Evolutionary conservation across 2,797 vertebrate species (phyloP), one percentile per base, ranked within the genome.

Genomic region (Coregonus sp.): DNA sequence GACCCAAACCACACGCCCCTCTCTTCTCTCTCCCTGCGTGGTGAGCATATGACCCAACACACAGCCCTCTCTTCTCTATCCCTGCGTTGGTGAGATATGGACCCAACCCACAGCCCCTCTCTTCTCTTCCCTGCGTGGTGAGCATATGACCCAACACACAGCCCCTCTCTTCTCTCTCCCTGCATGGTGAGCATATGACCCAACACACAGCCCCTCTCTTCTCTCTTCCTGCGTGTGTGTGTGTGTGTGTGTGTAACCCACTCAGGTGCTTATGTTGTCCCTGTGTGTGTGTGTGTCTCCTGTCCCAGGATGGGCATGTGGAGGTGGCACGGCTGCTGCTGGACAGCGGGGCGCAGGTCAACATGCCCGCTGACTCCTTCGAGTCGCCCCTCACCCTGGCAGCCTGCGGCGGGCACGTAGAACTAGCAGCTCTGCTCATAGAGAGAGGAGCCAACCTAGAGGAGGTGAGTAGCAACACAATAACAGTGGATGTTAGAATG

Each of bases 361-460:
- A 99, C 89, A 99, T 99, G 98, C 98, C 98, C 69, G 98, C 98
- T 0, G 98, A 99, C 92, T 99, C 98, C 5, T 99, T 99, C 20
- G 98, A 99, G 80, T 99, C 98, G 14, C 98, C 98, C 0, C 93
- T 99, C 63, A 99, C 98, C 1, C 94, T 99, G 52, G 98, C 98
- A 72, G 98, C 98, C 29, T 99, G 98, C 15, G 98, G 98, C 6
- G 98, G 98, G 73, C 98, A 99, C 0, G 98, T 99, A 82, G 98
- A 99, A 86, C 89, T 99, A 74, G 98, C 98, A 70, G 97, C 97
- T 52, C 92, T 99, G 29, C 96, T 99, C 71, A 99, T 99, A 51
- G 98, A 99, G 86, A 95, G 98, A 76, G 98, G 98, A 81, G 98
- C 98, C 89, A 99, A 99, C 92, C 92, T 99, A 87, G 98, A 99